These are phyloP conservation scores for Sebastes melanostomus DNA, from an alignment of 2,797 vertebrate species.

Conservation along the genomic window DNA sequence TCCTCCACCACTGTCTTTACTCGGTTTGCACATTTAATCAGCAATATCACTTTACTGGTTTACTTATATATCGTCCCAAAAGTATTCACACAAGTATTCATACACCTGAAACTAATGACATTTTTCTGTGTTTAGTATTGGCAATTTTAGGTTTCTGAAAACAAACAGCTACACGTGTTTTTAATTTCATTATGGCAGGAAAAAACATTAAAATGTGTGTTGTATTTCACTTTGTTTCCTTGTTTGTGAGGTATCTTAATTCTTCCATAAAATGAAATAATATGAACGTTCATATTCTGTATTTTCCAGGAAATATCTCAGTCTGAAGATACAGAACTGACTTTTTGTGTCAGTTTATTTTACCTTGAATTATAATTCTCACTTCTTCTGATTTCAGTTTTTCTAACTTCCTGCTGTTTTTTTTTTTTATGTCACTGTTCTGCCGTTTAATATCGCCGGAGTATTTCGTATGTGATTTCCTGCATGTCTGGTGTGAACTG, in stretches of 20 bases:
- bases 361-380: too few relatives aligned
- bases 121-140: not conserved
- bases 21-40: not conserved
- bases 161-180: not conserved
- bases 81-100: not conserved
- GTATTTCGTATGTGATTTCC: not conserved
- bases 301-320: not conserved
- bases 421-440: not conserved
- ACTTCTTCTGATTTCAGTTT: not conserved
- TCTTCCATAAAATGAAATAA: not conserved
- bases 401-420: not conserved
- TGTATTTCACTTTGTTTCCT: not conserved
- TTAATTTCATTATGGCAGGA: not conserved
- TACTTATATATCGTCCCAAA: not conserved
- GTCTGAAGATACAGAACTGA: not conserved
- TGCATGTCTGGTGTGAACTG: not conserved
- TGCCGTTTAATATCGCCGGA: not conserved
- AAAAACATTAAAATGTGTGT: not conserved
- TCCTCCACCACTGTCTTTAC: not conserved
- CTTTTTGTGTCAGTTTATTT: not conserved
- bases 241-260: not conserved
- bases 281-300: not conserved
- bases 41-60: not conserved
- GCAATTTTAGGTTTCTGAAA: not conserved
- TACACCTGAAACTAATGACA: not conserved